These are phyloP conservation scores for Vulpes lagopus DNA, from an alignment of 2,113 vertebrate species.

Conservation along the genomic window DNA sequence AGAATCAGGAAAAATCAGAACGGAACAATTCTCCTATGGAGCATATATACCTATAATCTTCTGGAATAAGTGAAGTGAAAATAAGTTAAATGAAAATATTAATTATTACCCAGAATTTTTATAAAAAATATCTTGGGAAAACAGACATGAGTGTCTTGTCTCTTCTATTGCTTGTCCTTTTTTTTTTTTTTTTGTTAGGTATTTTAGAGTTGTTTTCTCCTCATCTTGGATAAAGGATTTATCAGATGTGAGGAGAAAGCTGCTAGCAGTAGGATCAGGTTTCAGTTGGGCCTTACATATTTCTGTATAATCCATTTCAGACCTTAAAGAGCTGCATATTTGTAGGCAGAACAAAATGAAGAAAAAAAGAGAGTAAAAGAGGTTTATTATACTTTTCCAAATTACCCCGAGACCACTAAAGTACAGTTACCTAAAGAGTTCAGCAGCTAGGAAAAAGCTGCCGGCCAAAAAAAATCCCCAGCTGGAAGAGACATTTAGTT, in stretches of 20 bases:
- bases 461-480: slow-evolving; percentile 82
- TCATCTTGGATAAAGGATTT: slow-evolving; percentile 81
- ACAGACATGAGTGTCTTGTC: not conserved
- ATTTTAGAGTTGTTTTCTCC: slow-evolving; percentile 76
- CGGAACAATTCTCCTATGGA: not conserved
- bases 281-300: slow-evolving; percentile 78
- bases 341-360: slow-evolving; percentile 79
- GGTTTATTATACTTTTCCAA: slow-evolving; percentile 87
- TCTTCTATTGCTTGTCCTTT: slow-evolving; percentile 16
- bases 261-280: slow-evolving; percentile 79
- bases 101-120: slow-evolving; percentile 21
- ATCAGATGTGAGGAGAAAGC: slow-evolving; percentile 82
- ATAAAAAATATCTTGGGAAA: not conserved
- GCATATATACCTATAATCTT: not conserved
- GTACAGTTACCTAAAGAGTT: slow-evolving; percentile 85
- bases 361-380: slow-evolving; percentile 61
- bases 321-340: slow-evolving; percentile 79
- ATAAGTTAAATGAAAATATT: not conserved
- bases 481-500: slow-evolving; percentile 86
- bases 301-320: slow-evolving; percentile 86
- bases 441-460: slow-evolving; percentile 84
- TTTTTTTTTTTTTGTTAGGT: not conserved
- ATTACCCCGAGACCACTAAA: slow-evolving; percentile 83
- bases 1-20: slow-evolving; percentile 11
- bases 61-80: not conserved